Percentiles rank a stretch among this genome's conserved stretches.
phyloP scores from a whole-genome alignment of 1,140 invertebrate genomes.

The Drosophila chauvacae region DNA sequence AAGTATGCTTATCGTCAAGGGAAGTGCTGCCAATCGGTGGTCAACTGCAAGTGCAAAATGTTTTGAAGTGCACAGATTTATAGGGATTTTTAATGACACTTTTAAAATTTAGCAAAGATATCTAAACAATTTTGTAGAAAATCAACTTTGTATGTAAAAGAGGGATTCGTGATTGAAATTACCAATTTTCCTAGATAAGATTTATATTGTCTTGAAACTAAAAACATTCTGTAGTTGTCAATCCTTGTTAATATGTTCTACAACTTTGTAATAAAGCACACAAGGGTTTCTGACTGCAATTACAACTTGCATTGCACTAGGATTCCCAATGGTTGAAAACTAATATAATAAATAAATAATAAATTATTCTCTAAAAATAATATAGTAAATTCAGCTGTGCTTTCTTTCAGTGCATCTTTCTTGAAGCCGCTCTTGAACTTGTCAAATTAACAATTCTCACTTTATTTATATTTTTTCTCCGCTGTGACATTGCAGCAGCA shows the following conservation, averaged over 20 bases:
- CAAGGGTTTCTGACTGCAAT: neutral
- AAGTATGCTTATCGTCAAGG: conserved; percentile 61
- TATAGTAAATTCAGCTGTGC: neutral
- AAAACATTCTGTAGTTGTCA: too few species aligned
- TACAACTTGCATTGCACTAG: too few species aligned
- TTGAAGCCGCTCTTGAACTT: conserved; percentile 64
- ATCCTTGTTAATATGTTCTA: neutral
- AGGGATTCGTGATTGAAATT: neutral
- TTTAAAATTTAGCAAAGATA: too few species aligned
- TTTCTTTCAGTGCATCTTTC: conserved; percentile 6
- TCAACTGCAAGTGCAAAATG: conserved; percentile 11
- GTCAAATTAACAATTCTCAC: conserved; percentile 61
- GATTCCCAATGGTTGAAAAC: too few species aligned
- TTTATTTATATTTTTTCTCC: neutral
- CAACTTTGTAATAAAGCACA: neutral
- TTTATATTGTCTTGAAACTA: neutral
- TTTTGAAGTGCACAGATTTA: neutral
- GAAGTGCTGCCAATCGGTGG: conserved; percentile 27
- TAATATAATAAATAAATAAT: neutral
- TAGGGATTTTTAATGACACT: too few species aligned
- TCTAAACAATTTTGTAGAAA: neutral
- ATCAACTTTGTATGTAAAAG: neutral
- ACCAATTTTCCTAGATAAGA: neutral
- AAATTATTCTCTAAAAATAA: neutral
- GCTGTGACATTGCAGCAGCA: conserved; percentile 66